Conservation (phyloP, 2,888 invertebrate genomes). For the Lasius fuliginosus region DNA sequence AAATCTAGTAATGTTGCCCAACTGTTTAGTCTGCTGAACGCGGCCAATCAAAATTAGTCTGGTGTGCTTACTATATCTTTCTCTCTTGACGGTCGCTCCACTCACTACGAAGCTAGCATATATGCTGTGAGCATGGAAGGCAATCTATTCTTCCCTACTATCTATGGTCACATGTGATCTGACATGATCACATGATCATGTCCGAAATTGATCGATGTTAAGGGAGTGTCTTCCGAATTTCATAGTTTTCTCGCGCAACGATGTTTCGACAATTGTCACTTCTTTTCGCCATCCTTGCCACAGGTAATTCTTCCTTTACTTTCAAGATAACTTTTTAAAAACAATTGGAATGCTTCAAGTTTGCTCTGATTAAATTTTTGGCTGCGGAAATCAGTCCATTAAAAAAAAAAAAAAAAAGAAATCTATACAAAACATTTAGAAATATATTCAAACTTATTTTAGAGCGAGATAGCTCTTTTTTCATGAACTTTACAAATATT, state of each 20-base stretch:
- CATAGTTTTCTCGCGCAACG: background rate
- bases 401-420: background rate
- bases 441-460: background rate
- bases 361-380: background rate
- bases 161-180: slow-evolving; percentile 9
- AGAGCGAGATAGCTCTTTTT: background rate
- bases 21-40: no score
- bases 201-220: slow-evolving; percentile 61
- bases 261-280: slow-evolving; percentile 29
- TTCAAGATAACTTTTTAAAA: background rate
- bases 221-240: slow-evolving; percentile 72
- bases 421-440: background rate
- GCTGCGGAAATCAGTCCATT: background rate
- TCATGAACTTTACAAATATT: background rate
- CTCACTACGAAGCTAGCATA: no score
- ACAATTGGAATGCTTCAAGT: background rate
- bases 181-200: slow-evolving; percentile 69
- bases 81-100: no score
- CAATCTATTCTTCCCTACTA: background rate
- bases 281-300: slow-evolving; percentile 49
- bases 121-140: background rate
- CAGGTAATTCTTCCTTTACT: slow-evolving; percentile 66
- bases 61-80: no score
- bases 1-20: no score
- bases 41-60: no score